Base-by-base conservation (phyloP, 2,888 invertebrate genomes). In the Notodonta ziczac region DNA sequence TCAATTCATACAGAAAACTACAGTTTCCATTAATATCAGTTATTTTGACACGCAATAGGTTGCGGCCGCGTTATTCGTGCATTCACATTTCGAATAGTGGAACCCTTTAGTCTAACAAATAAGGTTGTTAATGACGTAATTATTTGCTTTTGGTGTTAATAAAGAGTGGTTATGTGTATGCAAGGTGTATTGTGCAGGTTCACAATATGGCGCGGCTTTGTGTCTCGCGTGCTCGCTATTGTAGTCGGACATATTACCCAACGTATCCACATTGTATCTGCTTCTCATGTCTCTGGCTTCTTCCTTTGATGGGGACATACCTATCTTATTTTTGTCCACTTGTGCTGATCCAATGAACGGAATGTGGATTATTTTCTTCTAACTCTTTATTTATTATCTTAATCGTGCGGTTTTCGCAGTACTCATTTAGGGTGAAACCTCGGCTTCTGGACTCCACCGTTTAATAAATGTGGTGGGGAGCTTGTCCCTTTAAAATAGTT, bases 171-270 rank as follows among this genome's bases (percentile, higher is more conserved):
- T 80, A 70, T 76, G 82, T 85, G 85, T 89, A 88, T 88, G 90
- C 88, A 89, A 87, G 89, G 88, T 89, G 88, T 91, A 91, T 91
- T 92, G 92, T 91, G 86, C 81, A 86, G 85, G 86, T 84, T 89
- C 88, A 88, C 91, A 91, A 92, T 91, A 85, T 89, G 82, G 83
- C 82, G 84, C 81, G 87, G 91, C 91, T 92, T 92, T 93, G 92
- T 92, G 87, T 86, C 84, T 77, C 84, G 86, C 85, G 84, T 88
- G 90, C 87, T 86, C 86, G 83, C 89, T 86, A 91, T 91, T 92
- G 91, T 92, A 86, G 84, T 84, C 85, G 85, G 90, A 91, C 91
- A 89, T 91, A 91, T 92, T 92, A 91, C 89, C 87, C 87, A 90
- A 89, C 88, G 90, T 89, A 86, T 86, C 85, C 85, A 89, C 89